Percentiles rank a stretch among this genome's conserved stretches.
phyloP scores from a whole-genome alignment of 92 coral and sea anemone species.

The Palythoa caribaeorum region DNA sequence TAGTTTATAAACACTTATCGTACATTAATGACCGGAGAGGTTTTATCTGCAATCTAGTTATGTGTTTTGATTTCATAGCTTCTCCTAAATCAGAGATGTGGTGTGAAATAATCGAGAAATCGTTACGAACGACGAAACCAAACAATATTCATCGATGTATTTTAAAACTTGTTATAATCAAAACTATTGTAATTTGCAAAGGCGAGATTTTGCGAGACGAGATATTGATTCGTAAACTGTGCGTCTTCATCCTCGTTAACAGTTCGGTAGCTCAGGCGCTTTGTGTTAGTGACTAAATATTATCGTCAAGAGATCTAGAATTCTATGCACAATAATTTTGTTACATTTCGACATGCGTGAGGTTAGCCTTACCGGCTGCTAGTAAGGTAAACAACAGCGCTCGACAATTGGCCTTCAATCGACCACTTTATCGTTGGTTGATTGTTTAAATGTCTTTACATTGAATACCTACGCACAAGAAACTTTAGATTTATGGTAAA shows the following conservation, averaged over 20 bases:
- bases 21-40: background rate
- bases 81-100: background rate
- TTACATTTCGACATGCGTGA: constrained; percentile 20
- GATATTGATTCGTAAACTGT: background rate
- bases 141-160: background rate
- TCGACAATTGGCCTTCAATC: constrained; percentile 34
- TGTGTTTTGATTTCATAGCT: background rate
- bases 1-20: background rate
- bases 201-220: background rate
- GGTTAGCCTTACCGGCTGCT: background rate
- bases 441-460: constrained; percentile 15
- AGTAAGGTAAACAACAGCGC: constrained; percentile 10
- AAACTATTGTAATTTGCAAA: background rate
- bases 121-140: background rate
- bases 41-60: constrained; percentile 4
- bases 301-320: background rate
- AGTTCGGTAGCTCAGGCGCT: background rate
- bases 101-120: background rate
- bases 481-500: background rate
- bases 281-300: background rate
- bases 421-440: constrained; percentile 41
- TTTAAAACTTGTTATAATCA: background rate
- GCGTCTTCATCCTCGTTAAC: background rate
- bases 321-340: background rate
- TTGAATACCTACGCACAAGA: background rate